These are phyloP conservation scores for Limenitis camilla DNA, from an alignment of 2,888 invertebrate species.

Conservation along the genomic window DNA sequence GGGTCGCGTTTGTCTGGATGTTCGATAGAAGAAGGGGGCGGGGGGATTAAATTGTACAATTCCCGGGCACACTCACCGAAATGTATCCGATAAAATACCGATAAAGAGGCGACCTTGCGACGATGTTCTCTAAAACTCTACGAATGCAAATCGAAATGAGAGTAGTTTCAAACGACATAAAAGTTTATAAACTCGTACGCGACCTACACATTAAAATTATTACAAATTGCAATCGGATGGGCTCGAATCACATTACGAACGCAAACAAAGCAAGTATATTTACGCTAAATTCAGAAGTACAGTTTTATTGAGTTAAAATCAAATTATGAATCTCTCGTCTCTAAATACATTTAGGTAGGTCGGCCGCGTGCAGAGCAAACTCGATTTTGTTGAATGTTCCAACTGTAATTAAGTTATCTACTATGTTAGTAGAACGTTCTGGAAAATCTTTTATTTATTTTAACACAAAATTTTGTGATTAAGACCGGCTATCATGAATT, in stretches of 20 bases:
- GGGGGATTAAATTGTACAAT: too few relatives aligned
- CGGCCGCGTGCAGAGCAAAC: conserved; percentile 14
- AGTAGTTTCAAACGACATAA: too few relatives aligned
- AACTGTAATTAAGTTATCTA: conserved; percentile 24
- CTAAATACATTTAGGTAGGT: conserved; percentile 20
- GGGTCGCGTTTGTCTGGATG: too few relatives aligned
- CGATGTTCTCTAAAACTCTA: too few relatives aligned
- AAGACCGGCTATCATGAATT: too few relatives aligned
- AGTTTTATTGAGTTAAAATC: conserved; percentile 58
- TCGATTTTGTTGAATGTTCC: conserved; percentile 21
- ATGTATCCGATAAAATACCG: too few relatives aligned
- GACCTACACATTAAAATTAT: conserved; percentile 61
- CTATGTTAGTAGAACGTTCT: conserved; percentile 10
- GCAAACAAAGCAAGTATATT: conserved; percentile 49
- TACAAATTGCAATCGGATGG: conserved; percentile 61
- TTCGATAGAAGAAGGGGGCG: too few relatives aligned
- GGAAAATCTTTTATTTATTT: not conserved
- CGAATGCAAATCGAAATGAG: too few relatives aligned
- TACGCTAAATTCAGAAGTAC: conserved; percentile 45
- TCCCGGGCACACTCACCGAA: too few relatives aligned
- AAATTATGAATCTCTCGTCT: conserved; percentile 62
- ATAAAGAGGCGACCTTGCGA: too few relatives aligned
- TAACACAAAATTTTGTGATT: not conserved
- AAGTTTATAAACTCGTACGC: too few relatives aligned
- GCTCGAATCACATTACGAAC: conserved; percentile 48